Evolutionary conservation across 2,797 vertebrate genomes (phyloP), one percentile per base, ranked within the genome.

Genomic region (Sebastolobus altivelis): DNA sequence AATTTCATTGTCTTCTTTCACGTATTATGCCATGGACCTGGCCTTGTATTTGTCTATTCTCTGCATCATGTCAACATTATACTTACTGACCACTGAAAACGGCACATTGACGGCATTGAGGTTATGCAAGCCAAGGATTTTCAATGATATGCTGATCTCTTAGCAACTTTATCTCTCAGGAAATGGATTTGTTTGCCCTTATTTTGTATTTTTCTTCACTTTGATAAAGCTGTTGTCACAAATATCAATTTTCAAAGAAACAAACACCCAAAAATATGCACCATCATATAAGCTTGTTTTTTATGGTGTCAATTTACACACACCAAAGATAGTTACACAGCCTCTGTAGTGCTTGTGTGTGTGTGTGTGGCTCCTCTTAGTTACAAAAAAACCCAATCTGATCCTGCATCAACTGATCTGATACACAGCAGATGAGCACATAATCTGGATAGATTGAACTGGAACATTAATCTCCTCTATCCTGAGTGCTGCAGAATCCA

Each of bases 391-490:
- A 6, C 16, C 59, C 61, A 71, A 77, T 84, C 72, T 90, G 76
- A 91, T 83, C 40, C 86, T 66, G 43, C 76, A 77, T 87, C 77
- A 79, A 63, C 73, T 75, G 82, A 86, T 86, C 79, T 86, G 79
- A 85, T 78, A 80, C 73, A 66, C 62, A 84, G 69, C 79, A 80
- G 81, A 87, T 88, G 77, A 90, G 79, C 76, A 73, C 55, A 84
- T 91, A 86, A 93, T 94, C 88, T 84, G 72, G 77, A 74, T 65
- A 85, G 82, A 87, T 33, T 80, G 77, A 85, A 83, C 74, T 81
- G 37, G 75, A 89, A 81, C 81, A 83, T 89, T 93, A 91, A 93
- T 90, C 86, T 85, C 35, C 66, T 67, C 22, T 75, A 65, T 11
- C 22, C 63, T 6, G 59, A 84, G 33, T 59, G 46, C 69, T 27